A percentile compares a stretch with the other conserved stretches of the same genome.
phyloP scores from a whole-genome alignment of 2,888 invertebrate genomes.

The Crematogaster levior region DNA sequence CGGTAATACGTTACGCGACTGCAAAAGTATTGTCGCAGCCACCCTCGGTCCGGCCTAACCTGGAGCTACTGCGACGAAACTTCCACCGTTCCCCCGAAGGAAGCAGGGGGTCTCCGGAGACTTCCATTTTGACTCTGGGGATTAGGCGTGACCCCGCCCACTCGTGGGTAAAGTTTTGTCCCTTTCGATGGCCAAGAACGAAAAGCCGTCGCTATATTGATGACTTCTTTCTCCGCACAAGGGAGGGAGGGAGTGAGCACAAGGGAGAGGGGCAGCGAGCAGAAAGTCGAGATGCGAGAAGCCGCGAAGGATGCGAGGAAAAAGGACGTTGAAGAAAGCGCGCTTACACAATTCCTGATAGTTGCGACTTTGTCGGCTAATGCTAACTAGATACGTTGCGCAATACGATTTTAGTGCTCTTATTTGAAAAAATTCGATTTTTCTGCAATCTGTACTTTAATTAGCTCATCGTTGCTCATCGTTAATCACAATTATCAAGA shows the following conservation, averaged over 20 bases:
- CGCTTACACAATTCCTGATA: slow-evolving; percentile 21
- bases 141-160: slow-evolving; percentile 85
- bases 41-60: slow-evolving; percentile 70
- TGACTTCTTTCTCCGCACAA: slow-evolving; percentile 80
- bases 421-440: slow-evolving; percentile 1
- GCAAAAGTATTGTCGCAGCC: slow-evolving; percentile 80
- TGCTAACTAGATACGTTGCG: slow-evolving; percentile 28
- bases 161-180: slow-evolving; percentile 72
- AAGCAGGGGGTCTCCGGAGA: slow-evolving; percentile 82
- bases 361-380: slow-evolving; percentile 25
- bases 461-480: background rate
- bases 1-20: slow-evolving; percentile 77
- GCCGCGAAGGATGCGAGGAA: slow-evolving; percentile 6
- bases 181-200: slow-evolving; percentile 79
- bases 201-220: slow-evolving; percentile 84
- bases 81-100: slow-evolving; percentile 58
- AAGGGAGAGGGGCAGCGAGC: background rate
- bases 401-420: slow-evolving; percentile 13
- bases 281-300: slow-evolving; percentile 36
- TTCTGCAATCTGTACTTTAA: slow-evolving; percentile 12
- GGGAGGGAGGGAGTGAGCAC: slow-evolving; percentile 42
- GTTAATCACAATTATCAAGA: background rate
- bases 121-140: slow-evolving; percentile 86
- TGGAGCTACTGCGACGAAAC: slow-evolving; percentile 64
- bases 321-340: slow-evolving; percentile 31